Evolutionary conservation across 2,888 invertebrate species (phyloP).

Genomic region (Encarsia formosa): DNA sequence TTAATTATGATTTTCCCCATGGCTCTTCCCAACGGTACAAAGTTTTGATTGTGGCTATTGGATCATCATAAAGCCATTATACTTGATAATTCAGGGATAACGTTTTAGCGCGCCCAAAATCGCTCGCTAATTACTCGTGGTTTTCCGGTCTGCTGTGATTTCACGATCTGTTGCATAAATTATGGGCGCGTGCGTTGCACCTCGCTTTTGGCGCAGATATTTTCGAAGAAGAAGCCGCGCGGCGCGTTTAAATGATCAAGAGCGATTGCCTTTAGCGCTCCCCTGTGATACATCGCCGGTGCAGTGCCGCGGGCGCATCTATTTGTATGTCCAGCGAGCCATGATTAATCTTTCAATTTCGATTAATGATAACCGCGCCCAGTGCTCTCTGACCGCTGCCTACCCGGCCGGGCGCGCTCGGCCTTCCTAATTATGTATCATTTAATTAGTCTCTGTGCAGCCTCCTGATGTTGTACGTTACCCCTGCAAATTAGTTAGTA

Average conservation of each 20-base stretch:
- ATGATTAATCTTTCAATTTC: conserved; percentile 6
- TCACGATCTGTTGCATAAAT: conserved; percentile 16
- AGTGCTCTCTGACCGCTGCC: conserved; percentile 4
- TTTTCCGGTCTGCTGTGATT: neutral
- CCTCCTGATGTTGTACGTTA: neutral
- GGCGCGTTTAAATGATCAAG: conserved; percentile 2
- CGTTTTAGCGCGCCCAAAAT: conserved; percentile 2
- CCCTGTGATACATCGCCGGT: too few species aligned
- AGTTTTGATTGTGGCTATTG: too few species aligned
- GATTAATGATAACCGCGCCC: conserved; percentile 1
- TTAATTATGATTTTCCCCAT: too few species aligned
- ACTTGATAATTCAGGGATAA: conserved; percentile 13
- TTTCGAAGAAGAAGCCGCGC: neutral
- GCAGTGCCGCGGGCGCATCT: neutral
- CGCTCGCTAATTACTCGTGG: conserved; percentile 13
- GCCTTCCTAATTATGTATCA: conserved; percentile 19
- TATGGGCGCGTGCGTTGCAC: neutral
- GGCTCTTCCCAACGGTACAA: too few species aligned
- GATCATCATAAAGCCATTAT: too few species aligned
- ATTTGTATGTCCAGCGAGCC: neutral
- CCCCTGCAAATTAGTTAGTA: neutral
- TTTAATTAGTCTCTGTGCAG: conserved; percentile 5
- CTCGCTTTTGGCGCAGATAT: too few species aligned
- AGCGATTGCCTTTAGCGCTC: conserved; percentile 3
- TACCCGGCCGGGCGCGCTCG: too few species aligned